Evolutionary conservation across 2,797 vertebrate genomes (phyloP).

Genomic region (Eurystomus glaucurus): DNA sequence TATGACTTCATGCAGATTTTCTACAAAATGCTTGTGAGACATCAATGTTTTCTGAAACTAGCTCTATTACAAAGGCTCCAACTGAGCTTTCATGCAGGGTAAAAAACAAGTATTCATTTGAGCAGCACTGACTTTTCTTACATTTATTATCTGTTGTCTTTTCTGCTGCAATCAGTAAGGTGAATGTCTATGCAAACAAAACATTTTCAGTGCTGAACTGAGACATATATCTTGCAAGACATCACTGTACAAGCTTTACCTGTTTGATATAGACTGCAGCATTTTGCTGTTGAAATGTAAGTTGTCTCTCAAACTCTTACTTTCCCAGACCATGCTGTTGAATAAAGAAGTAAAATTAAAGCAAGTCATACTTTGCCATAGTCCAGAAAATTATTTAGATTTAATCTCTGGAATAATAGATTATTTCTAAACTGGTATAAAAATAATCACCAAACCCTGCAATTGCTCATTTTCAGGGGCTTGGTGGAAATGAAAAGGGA

Average conservation of each 20-base stretch:
- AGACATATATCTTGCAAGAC: neutral
- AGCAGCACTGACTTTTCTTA: conserved; percentile 8
- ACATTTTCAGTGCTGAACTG: neutral
- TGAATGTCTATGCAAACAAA: conserved; percentile 28
- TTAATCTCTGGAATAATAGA: neutral
- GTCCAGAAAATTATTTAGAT: neutral
- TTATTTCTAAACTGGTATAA: neutral
- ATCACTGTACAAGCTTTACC: neutral
- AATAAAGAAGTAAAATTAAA: neutral
- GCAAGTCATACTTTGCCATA: neutral
- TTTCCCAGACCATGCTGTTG: neutral
- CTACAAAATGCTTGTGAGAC: neutral
- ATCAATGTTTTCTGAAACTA: neutral
- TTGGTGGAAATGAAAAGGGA: neutral
- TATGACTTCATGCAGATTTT: conserved; percentile 22
- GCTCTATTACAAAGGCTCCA: neutral
- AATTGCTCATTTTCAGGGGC: neutral
- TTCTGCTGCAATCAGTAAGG: conserved; percentile 3
- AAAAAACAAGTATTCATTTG: neutral
- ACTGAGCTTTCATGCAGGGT: neutral
- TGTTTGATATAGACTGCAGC: neutral
- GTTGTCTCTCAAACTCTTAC: neutral
- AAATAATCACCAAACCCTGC: neutral
- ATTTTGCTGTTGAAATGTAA: neutral
- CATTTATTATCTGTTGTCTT: conserved; percentile 19